phyloP scores from a whole-genome alignment of 2,797 vertebrate species.

The Melanotaenia maccullochi region DNA sequence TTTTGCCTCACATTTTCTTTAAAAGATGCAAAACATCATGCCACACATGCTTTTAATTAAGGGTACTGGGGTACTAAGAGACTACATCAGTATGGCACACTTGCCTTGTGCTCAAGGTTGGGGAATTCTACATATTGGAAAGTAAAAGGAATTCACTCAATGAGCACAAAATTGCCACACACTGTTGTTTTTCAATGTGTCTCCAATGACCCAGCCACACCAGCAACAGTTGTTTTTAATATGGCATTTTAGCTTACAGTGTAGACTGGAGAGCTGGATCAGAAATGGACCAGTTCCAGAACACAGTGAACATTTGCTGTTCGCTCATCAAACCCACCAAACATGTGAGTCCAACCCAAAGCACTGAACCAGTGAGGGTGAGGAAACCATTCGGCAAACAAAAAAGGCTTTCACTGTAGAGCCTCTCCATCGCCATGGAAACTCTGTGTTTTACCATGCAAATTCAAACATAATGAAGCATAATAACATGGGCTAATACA shows the following conservation, averaged over 20 bases:
- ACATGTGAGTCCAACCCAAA: conserved; percentile 62
- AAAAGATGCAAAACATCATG: conserved; percentile 34
- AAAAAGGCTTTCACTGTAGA: conserved; percentile 69
- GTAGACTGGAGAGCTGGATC: conserved; percentile 43
- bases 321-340: conserved; percentile 66
- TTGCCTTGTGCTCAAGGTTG: conserved; percentile 43
- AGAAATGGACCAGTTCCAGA: conserved; percentile 63
- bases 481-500: conserved; percentile 59
- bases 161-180: conserved; percentile 52
- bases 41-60: conserved; percentile 65
- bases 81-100: conserved; percentile 37
- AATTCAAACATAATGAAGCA: conserved; percentile 72
- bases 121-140: conserved; percentile 34
- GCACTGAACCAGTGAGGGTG: conserved; percentile 62
- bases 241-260: conserved; percentile 43
- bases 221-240: conserved; percentile 62
- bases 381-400: conserved; percentile 66
- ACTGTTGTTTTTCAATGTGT: conserved; percentile 35
- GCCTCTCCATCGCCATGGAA: conserved; percentile 66
- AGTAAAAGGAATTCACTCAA: conserved; percentile 47
- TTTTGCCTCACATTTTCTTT: conserved; percentile 36
- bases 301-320: conserved; percentile 55
- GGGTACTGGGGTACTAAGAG: conserved; percentile 11
- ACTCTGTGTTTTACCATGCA: conserved; percentile 70
- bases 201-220: conserved; percentile 52